Evolutionary conservation across 2,797 vertebrate genomes (phyloP), one percentile per base, ranked within the genome.

Genomic region (Hippocampus kuda): DNA sequence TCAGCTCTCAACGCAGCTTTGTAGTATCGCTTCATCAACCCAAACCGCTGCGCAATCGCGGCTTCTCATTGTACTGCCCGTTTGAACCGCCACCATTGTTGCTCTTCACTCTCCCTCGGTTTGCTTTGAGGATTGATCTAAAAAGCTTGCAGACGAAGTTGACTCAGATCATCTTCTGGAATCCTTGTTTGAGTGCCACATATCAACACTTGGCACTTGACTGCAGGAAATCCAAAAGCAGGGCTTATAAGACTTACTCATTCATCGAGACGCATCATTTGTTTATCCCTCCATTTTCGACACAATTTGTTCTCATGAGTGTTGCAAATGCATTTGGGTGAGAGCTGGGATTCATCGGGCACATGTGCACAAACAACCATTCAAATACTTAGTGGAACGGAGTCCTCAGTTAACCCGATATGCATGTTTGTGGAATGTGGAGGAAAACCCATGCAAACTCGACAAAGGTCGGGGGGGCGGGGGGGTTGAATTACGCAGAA

Each of bases 1-100:
- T 83, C 84, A 81, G 74, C 90, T 90, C 86, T 92, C 89, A 92
- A 88, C 91, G 81, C 87, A 75, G 82, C 85, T 75, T 83, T 74
- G 77, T 80, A 79, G 89, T 89, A 89, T 91, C 89, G 20, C 48
- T 18, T 41, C 20, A 73, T 81, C 81, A 67, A 54, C 82, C 77
- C 81, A 88, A 91, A 89, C 83, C 80, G 80, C 82, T 68, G 66
- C 84, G 53, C 10, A 77, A 91, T 77, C 73, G 65, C 82, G 67
- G 78, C 76, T 82, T 85, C 75, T 81, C 79, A 90, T 90, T 88
- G 85, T 89, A 79, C 77, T 67, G 67, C 67, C 78, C 65, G 81
- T 88, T 88, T 89, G 85, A 90, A 85, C 75, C 66, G 60, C 87
- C 88, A 80, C 79, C 81, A 86, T 90, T 79, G 75, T 77, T 42